A percentile compares a stretch with the other conserved stretches of the same genome.
phyloP scores from a whole-genome alignment of 2,797 vertebrate species.

The Tinamus major region DNA sequence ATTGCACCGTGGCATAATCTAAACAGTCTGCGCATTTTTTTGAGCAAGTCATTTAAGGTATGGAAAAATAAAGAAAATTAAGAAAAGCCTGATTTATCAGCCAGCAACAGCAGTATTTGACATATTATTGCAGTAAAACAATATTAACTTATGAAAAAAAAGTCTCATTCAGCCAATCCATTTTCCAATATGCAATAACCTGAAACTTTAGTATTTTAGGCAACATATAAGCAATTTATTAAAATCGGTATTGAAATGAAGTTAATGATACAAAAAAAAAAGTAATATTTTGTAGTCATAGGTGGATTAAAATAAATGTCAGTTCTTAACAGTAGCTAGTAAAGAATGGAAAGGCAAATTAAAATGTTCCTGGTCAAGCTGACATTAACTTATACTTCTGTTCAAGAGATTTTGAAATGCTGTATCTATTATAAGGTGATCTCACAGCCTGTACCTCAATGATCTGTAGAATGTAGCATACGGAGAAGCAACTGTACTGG shows the following conservation, averaged over 20 bases:
- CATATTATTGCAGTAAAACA: slow-evolving; percentile 14
- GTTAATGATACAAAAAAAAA: neutral
- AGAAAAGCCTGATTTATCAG: slow-evolving; percentile 18
- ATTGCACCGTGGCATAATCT: neutral
- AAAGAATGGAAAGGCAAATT: neutral
- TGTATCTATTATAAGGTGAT: neutral
- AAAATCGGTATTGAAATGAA: slow-evolving; percentile 45
- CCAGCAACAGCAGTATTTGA: neutral
- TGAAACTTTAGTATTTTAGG: neutral
- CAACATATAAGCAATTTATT: slow-evolving; percentile 6
- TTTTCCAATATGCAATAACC: slow-evolving; percentile 25
- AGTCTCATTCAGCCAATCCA: neutral
- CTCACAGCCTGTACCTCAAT: neutral
- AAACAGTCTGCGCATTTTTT: neutral
- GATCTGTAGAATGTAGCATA: neutral
- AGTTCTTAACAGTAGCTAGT: neutral
- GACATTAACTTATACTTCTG: neutral
- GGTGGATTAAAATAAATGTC: neutral
- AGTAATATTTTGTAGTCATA: neutral
- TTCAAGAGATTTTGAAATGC: neutral
- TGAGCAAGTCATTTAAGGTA: neutral
- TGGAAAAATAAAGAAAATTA: neutral
- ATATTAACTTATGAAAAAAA: neutral
- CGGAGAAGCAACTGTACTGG: neutral
- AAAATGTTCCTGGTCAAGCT: neutral